Base-by-base conservation (phyloP, 2,113 vertebrate species). In the Oncorhynchus kisutch region DNA sequence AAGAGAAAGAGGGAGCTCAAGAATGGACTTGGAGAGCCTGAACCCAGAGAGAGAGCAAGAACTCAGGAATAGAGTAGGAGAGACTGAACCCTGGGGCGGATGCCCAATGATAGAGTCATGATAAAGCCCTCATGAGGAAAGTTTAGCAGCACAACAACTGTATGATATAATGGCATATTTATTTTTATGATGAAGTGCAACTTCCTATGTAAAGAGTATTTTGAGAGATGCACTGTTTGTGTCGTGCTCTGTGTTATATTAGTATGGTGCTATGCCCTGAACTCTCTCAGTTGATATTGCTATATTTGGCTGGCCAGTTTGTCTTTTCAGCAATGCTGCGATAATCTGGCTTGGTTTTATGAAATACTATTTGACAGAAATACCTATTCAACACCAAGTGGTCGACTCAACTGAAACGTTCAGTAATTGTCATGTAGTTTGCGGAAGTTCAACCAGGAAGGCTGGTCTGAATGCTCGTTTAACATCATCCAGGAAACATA, bases 311-410 rank as follows among this genome's bases (percentile, higher is more conserved):
- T 25, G n/a, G 24, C 9, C 25, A 14, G 62, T 13, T 27, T 27
- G 62, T 65, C 62, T 65, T 25, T 27, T 65, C 62, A 12, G 13
- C 80, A 69, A 62, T 70, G 31, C 39, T 39, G 2, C 62, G 64
- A 49, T 22, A 12, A 59, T 66, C 68, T 77, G 79, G 72, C 79
- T 76, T 78, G 70, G 54, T 66, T 74, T 78, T 76, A 72, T 65
- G 67, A 76, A 75, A 81, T 79, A 74, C n/a, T 24, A 25, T 65
- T 25, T 25, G 11, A 65, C 24, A 65, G 3, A 65, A 65, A 65
- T 65, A 18, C 62, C 11, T 27, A 65, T 65, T 65, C 13, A 65
- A 27, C 22, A 65, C 5, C 77, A 49, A 80, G 66, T 45, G 39
- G 9, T 45, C 71, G 78, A 67, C 76, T 75, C 73, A 75, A 80